Percentiles rank a stretch among this genome's conserved stretches.
Conservation (phyloP, 2,113 vertebrate genomes). For the Plectropomus leopardus region DNA sequence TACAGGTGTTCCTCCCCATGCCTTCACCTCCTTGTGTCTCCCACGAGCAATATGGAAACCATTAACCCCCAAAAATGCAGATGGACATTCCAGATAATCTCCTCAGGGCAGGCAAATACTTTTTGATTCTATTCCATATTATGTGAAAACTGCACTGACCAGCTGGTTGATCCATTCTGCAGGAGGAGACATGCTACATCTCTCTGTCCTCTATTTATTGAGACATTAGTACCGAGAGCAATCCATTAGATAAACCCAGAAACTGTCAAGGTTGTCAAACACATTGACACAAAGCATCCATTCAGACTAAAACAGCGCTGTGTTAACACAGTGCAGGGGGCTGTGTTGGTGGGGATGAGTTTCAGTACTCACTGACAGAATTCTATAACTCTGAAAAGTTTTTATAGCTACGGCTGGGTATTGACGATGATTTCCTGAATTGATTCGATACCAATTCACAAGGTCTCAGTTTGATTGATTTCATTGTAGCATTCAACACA, state of each 20-base stretch:
- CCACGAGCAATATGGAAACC: slow-evolving; percentile 22
- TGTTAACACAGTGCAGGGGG: too few species aligned
- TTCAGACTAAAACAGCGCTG: not conserved
- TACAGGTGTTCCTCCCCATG: slow-evolving; percentile 9
- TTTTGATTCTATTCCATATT: slow-evolving; percentile 29
- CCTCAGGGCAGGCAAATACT: slow-evolving; percentile 23
- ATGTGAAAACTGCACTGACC: slow-evolving; percentile 18
- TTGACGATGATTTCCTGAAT: too few species aligned
- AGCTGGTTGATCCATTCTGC: slow-evolving; percentile 11
- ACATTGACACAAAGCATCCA: too few species aligned
- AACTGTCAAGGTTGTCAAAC: not conserved
- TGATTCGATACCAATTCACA: too few species aligned
- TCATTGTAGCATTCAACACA: too few species aligned
- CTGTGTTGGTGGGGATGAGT: too few species aligned
- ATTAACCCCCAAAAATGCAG: slow-evolving; percentile 12
- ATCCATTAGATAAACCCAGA: not conserved
- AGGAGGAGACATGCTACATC: slow-evolving; percentile 15
- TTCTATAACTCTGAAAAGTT: too few species aligned
- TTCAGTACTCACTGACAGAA: too few species aligned
- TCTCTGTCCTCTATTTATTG: slow-evolving; percentile 5
- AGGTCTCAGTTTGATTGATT: too few species aligned
- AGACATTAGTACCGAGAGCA: slow-evolving; percentile 7
- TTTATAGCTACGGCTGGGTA: too few species aligned
- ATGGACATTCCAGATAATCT: slow-evolving; percentile 36
- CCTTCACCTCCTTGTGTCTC: not conserved